Evolutionary conservation across 2,113 vertebrate genomes (phyloP), one percentile per base, ranked within the genome.

Genomic region (Aptenodytes patagonicus): DNA sequence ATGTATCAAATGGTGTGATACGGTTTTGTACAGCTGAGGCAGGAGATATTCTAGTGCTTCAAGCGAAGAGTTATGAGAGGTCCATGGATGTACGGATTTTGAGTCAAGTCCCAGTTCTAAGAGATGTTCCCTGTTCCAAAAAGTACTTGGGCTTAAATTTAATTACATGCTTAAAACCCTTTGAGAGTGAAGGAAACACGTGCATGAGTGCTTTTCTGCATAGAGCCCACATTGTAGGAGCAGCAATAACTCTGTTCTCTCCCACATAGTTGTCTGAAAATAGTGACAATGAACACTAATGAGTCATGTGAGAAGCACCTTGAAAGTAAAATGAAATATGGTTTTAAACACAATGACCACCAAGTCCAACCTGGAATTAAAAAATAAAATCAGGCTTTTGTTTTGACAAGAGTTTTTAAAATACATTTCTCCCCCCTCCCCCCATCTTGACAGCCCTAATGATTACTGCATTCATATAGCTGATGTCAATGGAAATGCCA

Each of bases 401-500:
- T 69, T 80, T 62, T n/a, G 36, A 47, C 62, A 29, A 31, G 42
- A 26, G 13, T 18, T 62, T 47, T 86, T 25, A 10, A 49, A 83
- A 34, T 12, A 4, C 1, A 0, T 6, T 18, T 34, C 13, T 10
- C 6, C 42, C 42, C 42, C 42, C 36, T 7, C 6, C 5, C 6
- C 7, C 7, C 10, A 4, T 52, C 55, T 32, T 15, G 70, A 40
- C 21, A 54, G 38, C 22, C 22, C 52, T 64, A 9, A 13, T 14
- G 9, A 7, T 44, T 9, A 7, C n/a, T 34, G 24, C 9, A 1
- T 29, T 40, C 18, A 8, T 14, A 4, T 15, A 2, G 2, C 34
- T 34, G 57, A 10, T 64, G 65, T 10, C 11, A 2, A 7, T 4
- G 47, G 38, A n/a, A 38, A 58, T 0, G 0, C n/a, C 2, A 2